Conservation (phyloP, 2,888 invertebrate genomes). For the Leistus spinibarbis region DNA sequence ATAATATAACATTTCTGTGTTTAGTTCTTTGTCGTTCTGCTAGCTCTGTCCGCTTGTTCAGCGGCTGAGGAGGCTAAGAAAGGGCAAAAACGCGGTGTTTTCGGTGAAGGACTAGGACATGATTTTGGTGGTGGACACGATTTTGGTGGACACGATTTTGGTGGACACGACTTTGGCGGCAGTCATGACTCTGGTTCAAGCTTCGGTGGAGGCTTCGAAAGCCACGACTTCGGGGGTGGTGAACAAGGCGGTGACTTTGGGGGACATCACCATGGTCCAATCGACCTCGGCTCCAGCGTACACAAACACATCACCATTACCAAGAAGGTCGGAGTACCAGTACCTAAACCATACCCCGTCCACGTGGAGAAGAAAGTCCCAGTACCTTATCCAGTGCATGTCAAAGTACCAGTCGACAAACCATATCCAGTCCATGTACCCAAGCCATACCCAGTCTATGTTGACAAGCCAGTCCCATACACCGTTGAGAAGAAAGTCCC, state of each 20-base stretch:
- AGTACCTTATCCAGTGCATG: conserved; percentile 44
- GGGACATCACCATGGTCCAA: conserved; percentile 32
- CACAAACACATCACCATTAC: conserved; percentile 50
- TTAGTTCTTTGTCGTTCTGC: conserved; percentile 57
- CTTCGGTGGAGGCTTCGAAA: background rate
- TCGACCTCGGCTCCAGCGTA: conserved; percentile 43
- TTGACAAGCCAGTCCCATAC: conserved; percentile 44
- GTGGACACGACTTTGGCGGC: conserved; percentile 13
- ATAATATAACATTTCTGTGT: background rate
- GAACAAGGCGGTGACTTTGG: background rate
- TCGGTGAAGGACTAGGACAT: conserved; percentile 51
- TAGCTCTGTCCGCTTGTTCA: conserved; percentile 55
- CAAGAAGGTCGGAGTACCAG: conserved; percentile 55
- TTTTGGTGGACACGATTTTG: conserved; percentile 14
- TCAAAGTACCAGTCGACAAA: conserved; percentile 51
- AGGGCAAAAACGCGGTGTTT: conserved; percentile 58
- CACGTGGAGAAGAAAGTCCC: conserved; percentile 50
- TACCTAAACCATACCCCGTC: conserved; percentile 55
- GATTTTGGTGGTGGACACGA: conserved; percentile 55
- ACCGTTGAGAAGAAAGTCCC: conserved; percentile 29
- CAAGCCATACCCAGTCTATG: conserved; percentile 46
- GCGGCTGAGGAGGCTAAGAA: conserved; percentile 53
- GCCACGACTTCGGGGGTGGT: conserved; percentile 1
- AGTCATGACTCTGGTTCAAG: background rate
- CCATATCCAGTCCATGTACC: conserved; percentile 48